Base-by-base conservation (phyloP, 2,797 vertebrate species). In the Pteropus rufus region DNA sequence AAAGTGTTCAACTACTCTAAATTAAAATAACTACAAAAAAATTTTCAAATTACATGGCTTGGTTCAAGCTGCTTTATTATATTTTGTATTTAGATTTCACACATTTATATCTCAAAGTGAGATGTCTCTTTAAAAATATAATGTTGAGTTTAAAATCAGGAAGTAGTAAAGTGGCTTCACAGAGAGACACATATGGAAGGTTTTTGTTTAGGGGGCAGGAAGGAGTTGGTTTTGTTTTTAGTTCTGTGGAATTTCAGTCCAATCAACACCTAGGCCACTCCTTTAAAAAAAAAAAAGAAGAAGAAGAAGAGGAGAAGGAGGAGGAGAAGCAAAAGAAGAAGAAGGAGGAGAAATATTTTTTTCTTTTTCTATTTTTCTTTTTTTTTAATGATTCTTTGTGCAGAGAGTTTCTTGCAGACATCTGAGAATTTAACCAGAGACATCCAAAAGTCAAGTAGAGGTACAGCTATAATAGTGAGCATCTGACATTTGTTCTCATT, bases 171-270 rank as follows among this genome's bases (percentile, higher is more conserved):
- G 62, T 70, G 41, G 70, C 65, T 58, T 85, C 75, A 58, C 31
- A 90, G 70, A 77, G 44, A 87, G 83, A 73, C 12, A 7, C 80
- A 93, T 76, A 81, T 94, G 92, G 73, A 95, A 96, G 34, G n/a
- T 70, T 89, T 95, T 91, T 89, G 67, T 77, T 89, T 96, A 87
- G 26, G 29, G n/a, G 39, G 34, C 2, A 7, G 56, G 41, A 86
- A 84, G 54, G 62, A 23, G 11, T 92, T 91, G 76, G 79, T 84
- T 96, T 94, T 94, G 77, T 85, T 97, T 96, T 89, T 58, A 76
- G 62, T 94, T 96, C 69, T 96, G 69, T 84, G 76, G 70, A 93
- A 94, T 95, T 97, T 96, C 65, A 76, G 60, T 89, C 76, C 92
- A 96, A 94, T 96, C 95, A 95, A 94, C 84, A 95, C 84, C 77